Evolutionary conservation across 1,140 invertebrate genomes (phyloP), one percentile per base, ranked within the genome.

Genomic region (Sarcophaga peregrina): DNA sequence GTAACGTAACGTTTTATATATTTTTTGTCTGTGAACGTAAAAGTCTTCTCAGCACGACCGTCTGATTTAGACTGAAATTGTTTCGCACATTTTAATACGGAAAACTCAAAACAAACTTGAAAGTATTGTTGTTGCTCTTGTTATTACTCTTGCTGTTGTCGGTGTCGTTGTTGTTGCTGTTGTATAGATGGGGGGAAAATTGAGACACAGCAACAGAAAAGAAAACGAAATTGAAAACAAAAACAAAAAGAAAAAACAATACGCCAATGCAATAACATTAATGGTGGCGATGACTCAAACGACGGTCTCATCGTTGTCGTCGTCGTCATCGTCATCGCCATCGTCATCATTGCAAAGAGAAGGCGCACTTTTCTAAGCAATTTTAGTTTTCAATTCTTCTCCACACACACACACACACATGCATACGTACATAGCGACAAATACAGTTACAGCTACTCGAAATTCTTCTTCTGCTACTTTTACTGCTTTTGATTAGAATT

Each of bases 1-100:
- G 17, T 25, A 20, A 8, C 47, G 13, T 52, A 68, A 47, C 47
- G 80, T 82, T n/a, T n/a, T n/a, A n/a, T n/a, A n/a, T n/a, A 8
- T 50, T 83, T 73, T 58, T 58, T 80, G 81, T 84, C 13, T 74
- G 62, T 81, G 47, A 81, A 81, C 76, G 81, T 86, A 89, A 85
- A 90, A 90, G 88, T 90, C 88, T 90, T 90, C 87, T 89, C 88
- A 90, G 88, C 88, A 89, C 88, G 88, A 90, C 87, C 86, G 88
- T 90, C 88, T 90, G 88, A 90, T 89, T 90, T 89, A 89, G 88
- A 90, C 88, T 90, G 88, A 90, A 90, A 89, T 88, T 87, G 88
- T 90, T 90, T 90, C 88, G 88, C 88, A 89, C 88, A 90, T 89
- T 89, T 89, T 87, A 88, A 88, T 88, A 88, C 88, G 88, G 88